Conservation (phyloP, 2,113 vertebrate genomes). For the Stigmatopora argus region DNA sequence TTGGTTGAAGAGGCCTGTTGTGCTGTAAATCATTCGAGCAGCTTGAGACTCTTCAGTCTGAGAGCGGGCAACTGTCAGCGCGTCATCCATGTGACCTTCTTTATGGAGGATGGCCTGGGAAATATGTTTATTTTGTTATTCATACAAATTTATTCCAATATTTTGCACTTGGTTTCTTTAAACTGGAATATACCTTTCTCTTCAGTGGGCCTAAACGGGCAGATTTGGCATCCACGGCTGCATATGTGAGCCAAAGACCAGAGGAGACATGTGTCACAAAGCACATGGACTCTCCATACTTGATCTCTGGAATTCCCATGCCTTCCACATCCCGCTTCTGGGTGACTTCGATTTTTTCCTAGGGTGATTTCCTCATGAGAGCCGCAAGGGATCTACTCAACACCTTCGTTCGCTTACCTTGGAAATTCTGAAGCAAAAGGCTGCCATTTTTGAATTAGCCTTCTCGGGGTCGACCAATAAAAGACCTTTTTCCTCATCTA, state of each 20-base stretch:
- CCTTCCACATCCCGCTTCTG: constrained; percentile 88
- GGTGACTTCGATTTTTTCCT: constrained; percentile 85
- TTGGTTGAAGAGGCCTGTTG: constrained; percentile 81
- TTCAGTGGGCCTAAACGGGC: constrained; percentile 82
- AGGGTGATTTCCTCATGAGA: neutral
- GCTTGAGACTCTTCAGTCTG: constrained; percentile 88
- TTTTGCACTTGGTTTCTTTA: neutral
- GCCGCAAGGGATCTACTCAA: neutral
- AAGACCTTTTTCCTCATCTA: constrained; percentile 85
- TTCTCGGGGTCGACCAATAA: constrained; percentile 81
- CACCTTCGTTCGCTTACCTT: constrained; percentile 70
- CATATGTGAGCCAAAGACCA: constrained; percentile 87
- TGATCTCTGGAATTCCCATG: constrained; percentile 89
- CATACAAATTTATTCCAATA: neutral
- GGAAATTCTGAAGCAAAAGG: constrained; percentile 86
- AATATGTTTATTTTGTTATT: neutral
- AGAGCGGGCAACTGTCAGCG: constrained; percentile 81
- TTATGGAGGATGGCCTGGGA: constrained; percentile 85
- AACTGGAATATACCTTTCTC: constrained; percentile 76
- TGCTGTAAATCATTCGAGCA: constrained; percentile 87
- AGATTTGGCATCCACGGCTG: constrained; percentile 82
- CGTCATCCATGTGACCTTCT: constrained; percentile 92
- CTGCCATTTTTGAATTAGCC: constrained; percentile 80
- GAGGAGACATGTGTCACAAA: constrained; percentile 83
- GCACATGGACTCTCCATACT: constrained; percentile 90